phyloP scores from a whole-genome alignment of 2,797 vertebrate species.

The Coracias cyanogaster region DNA sequence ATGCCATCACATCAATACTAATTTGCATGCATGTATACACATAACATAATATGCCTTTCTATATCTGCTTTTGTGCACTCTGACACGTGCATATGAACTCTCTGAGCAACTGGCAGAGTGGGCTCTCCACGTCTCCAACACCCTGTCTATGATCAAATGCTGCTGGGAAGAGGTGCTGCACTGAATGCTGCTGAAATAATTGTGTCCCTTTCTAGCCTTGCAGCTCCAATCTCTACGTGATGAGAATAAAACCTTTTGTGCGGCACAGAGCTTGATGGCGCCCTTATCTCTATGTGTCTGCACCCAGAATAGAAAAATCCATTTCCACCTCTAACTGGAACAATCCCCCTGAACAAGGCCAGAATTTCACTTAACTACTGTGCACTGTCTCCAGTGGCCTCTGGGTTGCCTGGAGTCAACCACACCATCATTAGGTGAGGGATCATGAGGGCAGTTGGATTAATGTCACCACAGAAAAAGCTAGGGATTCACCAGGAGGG shows the following conservation, averaged over 20 bases:
- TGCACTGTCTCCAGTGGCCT: fast-evolving
- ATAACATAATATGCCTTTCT: background rate
- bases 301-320: conserved; percentile 26
- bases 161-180: conserved; percentile 20
- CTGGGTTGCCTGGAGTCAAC: background rate
- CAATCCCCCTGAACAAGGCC: background rate
- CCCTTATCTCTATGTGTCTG: conserved; percentile 25
- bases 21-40: background rate
- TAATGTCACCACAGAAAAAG: background rate
- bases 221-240: conserved; percentile 36
- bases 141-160: background rate
- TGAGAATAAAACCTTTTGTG: conserved; percentile 58
- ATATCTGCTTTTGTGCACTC: background rate
- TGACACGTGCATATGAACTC: fast-evolving
- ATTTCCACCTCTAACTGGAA: conserved; percentile 25
- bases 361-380: conserved; percentile 10
- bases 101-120: background rate
- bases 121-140: background rate
- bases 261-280: background rate
- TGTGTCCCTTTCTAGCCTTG: conserved; percentile 28
- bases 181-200: conserved; percentile 4
- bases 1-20: background rate
- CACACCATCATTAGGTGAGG: background rate
- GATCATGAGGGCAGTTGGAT: background rate
- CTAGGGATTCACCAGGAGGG: background rate